Percentiles rank a stretch among this genome's conserved stretches.
Evolutionary conservation across 2,888 invertebrate genomes (phyloP).

Genomic region (Polyommatus iphigenia): DNA sequence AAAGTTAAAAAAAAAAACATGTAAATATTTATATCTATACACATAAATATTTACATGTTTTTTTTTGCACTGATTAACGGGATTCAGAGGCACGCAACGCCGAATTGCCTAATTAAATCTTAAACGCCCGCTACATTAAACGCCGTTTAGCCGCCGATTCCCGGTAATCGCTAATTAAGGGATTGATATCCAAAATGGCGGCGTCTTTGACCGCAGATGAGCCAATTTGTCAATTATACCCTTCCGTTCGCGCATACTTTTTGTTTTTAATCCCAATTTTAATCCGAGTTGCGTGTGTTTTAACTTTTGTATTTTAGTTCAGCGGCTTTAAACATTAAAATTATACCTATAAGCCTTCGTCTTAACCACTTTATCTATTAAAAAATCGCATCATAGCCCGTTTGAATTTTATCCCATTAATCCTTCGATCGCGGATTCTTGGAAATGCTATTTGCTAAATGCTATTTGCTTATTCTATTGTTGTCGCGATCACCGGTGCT

Average conservation of each 20-base stretch:
- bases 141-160: not conserved
- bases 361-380: too few species aligned
- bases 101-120: not conserved
- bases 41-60: not conserved
- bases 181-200: conserved; percentile 6
- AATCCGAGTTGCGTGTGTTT: not conserved
- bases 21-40: too few species aligned
- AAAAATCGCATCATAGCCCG: too few species aligned
- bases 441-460: too few species aligned
- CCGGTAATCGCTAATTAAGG: conserved; percentile 20
- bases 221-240: conserved; percentile 24
- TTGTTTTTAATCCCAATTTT: not conserved
- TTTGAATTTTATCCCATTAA: too few species aligned
- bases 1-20: too few species aligned
- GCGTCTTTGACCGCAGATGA: not conserved
- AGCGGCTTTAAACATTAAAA: too few species aligned
- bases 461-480: too few species aligned
- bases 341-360: too few species aligned
- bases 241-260: not conserved
- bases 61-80: not conserved
- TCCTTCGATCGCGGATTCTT: too few species aligned
- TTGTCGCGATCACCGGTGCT: too few species aligned
- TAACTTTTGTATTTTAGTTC: too few species aligned
- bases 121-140: not conserved
- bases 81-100: not conserved